Percentiles rank a stretch among this genome's conserved stretches.
These are phyloP conservation scores for Rhinella marina DNA, from an alignment of 2,797 vertebrate species.

Conservation along the genomic window DNA sequence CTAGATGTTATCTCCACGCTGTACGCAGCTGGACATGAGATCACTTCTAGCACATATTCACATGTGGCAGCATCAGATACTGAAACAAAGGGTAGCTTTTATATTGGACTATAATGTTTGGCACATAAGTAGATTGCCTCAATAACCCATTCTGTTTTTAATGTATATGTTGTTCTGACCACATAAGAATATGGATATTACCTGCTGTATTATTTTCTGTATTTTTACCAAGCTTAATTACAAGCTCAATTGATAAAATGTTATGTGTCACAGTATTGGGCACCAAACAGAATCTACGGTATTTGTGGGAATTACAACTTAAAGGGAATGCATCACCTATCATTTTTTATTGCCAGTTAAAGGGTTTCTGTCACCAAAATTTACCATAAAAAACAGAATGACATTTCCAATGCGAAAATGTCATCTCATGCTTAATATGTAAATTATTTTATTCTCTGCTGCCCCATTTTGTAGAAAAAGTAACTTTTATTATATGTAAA, in stretches of 20 bases:
- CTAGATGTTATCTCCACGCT: conserved; percentile 59
- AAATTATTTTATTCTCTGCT: too few species aligned
- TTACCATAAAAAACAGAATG: too few species aligned
- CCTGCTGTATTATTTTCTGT: not conserved
- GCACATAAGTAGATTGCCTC: conserved; percentile 58
- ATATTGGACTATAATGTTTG: conserved; percentile 61
- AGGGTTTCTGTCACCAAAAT: too few species aligned
- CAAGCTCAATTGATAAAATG: not conserved
- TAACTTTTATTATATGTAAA: too few species aligned
- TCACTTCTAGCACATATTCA: conserved; percentile 65
- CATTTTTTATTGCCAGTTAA: too few species aligned
- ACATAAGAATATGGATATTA: conserved; percentile 7
- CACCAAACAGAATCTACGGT: too few species aligned
- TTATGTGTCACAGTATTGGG: not conserved
- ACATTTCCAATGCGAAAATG: too few species aligned
- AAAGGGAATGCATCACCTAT: too few species aligned
- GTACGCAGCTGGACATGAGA: conserved; percentile 71
- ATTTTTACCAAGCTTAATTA: not conserved
- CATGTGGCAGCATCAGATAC: conserved; percentile 61
- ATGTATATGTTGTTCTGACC: not conserved
- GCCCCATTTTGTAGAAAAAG: too few species aligned
- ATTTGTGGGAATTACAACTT: too few species aligned
- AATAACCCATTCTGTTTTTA: conserved; percentile 13
- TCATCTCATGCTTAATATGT: too few species aligned
- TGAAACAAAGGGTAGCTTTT: conserved; percentile 68